These are phyloP conservation scores for Dipodomys merriami DNA, from an alignment of 2,113 vertebrate species.

Conservation along the genomic window DNA sequence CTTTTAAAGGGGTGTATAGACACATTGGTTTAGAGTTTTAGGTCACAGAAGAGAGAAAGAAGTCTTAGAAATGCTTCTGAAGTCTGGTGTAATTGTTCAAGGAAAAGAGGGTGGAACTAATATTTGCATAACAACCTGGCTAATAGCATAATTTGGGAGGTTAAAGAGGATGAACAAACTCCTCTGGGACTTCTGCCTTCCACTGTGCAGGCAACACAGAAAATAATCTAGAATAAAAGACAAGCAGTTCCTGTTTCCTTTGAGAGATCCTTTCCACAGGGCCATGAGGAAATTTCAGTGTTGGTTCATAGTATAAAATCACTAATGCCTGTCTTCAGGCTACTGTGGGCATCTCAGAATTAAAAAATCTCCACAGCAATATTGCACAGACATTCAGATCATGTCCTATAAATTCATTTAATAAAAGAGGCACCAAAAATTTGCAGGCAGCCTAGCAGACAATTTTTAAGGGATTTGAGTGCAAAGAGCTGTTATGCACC, in stretches of 20 bases:
- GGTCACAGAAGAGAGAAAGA: neutral
- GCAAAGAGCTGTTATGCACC: neutral
- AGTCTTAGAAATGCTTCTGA: neutral
- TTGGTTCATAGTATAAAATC: neutral
- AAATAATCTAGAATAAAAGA: neutral
- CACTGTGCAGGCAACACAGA: neutral
- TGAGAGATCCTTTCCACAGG: neutral
- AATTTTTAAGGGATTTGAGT: neutral
- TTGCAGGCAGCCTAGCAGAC: neutral
- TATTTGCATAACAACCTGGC: neutral
- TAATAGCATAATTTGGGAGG: slow-evolving; percentile 16
- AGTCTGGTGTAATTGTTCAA: neutral
- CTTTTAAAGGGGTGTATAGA: neutral
- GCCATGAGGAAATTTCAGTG: neutral
- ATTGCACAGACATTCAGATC: neutral
- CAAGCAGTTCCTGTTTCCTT: neutral
- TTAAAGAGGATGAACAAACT: neutral
- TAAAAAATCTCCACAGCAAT: neutral
- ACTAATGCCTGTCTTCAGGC: neutral
- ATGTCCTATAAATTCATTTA: neutral
- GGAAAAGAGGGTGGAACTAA: neutral
- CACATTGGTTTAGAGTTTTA: neutral
- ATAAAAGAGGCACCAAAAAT: neutral
- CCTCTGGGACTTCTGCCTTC: neutral
- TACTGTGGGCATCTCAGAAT: neutral